Conservation (phyloP, 2,888 invertebrate genomes). For the Incurvaria masculella region DNA sequence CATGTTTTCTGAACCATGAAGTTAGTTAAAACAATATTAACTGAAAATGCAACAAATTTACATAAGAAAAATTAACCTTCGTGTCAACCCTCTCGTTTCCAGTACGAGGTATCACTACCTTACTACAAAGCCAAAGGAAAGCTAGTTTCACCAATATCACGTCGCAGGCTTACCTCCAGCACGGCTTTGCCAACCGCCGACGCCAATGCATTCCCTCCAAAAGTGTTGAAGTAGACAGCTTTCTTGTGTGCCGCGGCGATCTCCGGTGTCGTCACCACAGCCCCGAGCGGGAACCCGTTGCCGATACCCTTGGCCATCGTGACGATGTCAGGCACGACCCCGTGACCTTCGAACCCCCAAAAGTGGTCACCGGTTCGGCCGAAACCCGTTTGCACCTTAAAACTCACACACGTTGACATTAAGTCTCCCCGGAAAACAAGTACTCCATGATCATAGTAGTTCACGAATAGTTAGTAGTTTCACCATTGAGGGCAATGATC, state of each 20-base stretch:
- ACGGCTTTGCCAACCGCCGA: slow-evolving; percentile 89
- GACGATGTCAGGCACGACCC: slow-evolving; percentile 87
- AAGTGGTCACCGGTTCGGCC: slow-evolving; percentile 91
- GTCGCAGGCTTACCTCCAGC: slow-evolving; percentile 67
- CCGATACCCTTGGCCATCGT: slow-evolving; percentile 95
- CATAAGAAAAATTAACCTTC: too few species aligned
- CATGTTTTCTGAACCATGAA: too few species aligned
- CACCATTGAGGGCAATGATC: too few species aligned
- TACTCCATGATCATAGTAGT: too few species aligned
- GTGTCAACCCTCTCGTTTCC: too few species aligned
- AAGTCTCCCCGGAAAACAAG: too few species aligned
- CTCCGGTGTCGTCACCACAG: slow-evolving; percentile 88
- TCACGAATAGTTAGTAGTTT: too few species aligned
- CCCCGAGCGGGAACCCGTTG: slow-evolving; percentile 95
- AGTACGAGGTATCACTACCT: too few species aligned
- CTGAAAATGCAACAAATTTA: too few species aligned
- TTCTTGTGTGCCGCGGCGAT: slow-evolving; percentile 75
- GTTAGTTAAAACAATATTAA: too few species aligned
- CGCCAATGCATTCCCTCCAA: slow-evolving; percentile 92
- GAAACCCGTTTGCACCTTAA: slow-evolving; percentile 97
- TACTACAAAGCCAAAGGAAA: background rate
- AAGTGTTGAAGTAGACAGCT: slow-evolving; percentile 92
- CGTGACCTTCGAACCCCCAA: slow-evolving; percentile 96
- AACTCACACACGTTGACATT: too few species aligned
- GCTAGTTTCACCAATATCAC: background rate